Conservation (phyloP, 2,888 invertebrate species). For the Cybosia mesomella region DNA sequence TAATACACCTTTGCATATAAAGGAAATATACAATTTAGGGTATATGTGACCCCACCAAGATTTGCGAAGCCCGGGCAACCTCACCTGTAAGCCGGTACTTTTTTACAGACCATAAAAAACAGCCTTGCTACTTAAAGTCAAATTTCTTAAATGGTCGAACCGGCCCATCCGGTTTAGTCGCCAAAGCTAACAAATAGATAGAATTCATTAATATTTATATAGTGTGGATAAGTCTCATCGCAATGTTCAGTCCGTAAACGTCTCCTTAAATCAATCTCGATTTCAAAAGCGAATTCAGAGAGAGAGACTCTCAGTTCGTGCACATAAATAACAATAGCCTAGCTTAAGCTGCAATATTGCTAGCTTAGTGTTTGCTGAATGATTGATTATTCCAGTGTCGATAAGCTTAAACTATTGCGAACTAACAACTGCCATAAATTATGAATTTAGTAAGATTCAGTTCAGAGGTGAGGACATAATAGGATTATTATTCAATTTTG, state of each 20-base stretch:
- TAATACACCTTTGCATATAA: too few relatives aligned
- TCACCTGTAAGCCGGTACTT: too few relatives aligned
- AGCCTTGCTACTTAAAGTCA: too few relatives aligned
- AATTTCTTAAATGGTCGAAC: too few relatives aligned
- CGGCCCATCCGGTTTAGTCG: too few relatives aligned
- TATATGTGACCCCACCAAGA: too few relatives aligned
- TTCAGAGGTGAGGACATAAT: not conserved
- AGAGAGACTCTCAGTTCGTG: not conserved
- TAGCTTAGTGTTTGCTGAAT: conserved; percentile 17
- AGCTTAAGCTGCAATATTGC: conserved; percentile 19
- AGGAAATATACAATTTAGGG: too few relatives aligned
- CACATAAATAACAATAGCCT: conserved; percentile 23
- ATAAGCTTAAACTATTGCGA: conserved; percentile 17
- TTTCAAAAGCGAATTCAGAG: not conserved
- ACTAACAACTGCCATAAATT: conserved; percentile 19
- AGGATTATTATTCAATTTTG: not conserved
- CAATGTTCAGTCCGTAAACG: not conserved
- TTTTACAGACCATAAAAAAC: too few relatives aligned
- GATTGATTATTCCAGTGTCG: conserved; percentile 32
- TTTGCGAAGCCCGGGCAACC: too few relatives aligned
- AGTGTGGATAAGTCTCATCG: not conserved
- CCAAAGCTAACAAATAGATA: too few relatives aligned
- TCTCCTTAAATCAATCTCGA: not conserved
- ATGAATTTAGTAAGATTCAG: not conserved
- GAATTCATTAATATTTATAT: too few relatives aligned